phyloP scores from a whole-genome alignment of 1,140 invertebrate genomes.

The Drosophila repletoides region DNA sequence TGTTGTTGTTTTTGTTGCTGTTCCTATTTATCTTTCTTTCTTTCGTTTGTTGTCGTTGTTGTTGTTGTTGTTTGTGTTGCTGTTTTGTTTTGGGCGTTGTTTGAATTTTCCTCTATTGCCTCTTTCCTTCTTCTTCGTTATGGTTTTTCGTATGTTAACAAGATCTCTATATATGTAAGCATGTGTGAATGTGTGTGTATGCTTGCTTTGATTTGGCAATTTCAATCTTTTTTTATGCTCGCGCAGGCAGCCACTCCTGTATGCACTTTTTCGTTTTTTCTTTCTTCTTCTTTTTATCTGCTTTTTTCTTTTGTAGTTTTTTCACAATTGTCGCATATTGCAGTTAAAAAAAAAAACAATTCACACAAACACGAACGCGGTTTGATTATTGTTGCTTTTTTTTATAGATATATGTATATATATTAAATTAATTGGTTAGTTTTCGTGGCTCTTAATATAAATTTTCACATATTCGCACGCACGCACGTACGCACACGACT shows the following conservation, averaged over 20 bases:
- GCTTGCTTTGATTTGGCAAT: constrained; percentile 57
- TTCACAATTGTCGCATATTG: constrained; percentile 38
- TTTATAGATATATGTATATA: too few relatives aligned
- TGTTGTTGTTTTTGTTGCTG: constrained; percentile 29
- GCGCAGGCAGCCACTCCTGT: constrained; percentile 61
- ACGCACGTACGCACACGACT: constrained; percentile 43
- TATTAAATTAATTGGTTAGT: constrained; percentile 51
- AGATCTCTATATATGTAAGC: constrained; percentile 7
- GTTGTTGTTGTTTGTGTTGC: constrained; percentile 31
- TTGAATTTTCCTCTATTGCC: constrained; percentile 64
- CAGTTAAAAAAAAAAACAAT: constrained; percentile 12
- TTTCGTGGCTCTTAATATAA: constrained; percentile 43
- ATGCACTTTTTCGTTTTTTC: constrained; percentile 65
- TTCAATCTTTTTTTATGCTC: constrained; percentile 51
- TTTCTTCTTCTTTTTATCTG: constrained; percentile 51
- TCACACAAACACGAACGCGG: constrained; percentile 23
- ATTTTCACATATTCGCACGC: constrained; percentile 35
- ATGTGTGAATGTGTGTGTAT: neutral
- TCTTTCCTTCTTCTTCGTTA: constrained; percentile 34
- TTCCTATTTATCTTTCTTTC: constrained; percentile 48
- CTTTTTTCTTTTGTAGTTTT: constrained; percentile 38
- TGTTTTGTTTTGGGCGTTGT: constrained; percentile 60
- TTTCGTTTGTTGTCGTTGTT: constrained; percentile 35
- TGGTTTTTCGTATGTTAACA: constrained; percentile 29
- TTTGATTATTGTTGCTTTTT: constrained; percentile 22